Evolutionary conservation across 2,797 vertebrate species (phyloP).

Genomic region (Diglossa cyanea): DNA sequence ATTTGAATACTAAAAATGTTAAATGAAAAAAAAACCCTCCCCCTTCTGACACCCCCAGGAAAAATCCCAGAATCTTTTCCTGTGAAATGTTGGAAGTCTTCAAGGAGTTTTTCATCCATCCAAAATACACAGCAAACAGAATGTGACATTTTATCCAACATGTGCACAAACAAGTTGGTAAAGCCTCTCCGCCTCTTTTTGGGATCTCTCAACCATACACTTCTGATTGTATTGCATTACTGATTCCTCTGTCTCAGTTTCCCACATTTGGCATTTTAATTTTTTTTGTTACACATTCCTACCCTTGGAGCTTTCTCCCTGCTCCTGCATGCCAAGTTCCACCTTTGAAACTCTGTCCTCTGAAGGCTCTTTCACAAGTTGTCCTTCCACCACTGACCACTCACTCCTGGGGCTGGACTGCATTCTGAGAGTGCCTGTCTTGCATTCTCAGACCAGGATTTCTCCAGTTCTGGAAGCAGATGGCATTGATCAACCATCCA

Average conservation of each 20-base stretch:
- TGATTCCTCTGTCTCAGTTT: background rate
- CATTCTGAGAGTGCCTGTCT: background rate
- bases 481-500: background rate
- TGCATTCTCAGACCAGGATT: background rate
- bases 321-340: background rate
- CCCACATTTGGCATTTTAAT: background rate
- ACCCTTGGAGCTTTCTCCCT: background rate
- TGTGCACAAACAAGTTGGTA: conserved; percentile 15
- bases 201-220: background rate
- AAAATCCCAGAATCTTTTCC: conserved; percentile 22
- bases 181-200: background rate
- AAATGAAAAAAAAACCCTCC: conserved; percentile 31
- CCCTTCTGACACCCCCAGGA: background rate
- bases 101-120: background rate
- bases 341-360: background rate
- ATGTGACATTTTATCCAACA: conserved; percentile 19
- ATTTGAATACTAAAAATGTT: conserved; percentile 65
- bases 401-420: background rate
- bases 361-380: background rate
- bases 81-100: conserved; percentile 28
- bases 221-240: background rate
- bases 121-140: conserved; percentile 39
- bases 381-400: background rate
- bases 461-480: background rate
- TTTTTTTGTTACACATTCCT: background rate